Conservation (phyloP, 2,888 invertebrate genomes). For the Seira sanloemensis region DNA sequence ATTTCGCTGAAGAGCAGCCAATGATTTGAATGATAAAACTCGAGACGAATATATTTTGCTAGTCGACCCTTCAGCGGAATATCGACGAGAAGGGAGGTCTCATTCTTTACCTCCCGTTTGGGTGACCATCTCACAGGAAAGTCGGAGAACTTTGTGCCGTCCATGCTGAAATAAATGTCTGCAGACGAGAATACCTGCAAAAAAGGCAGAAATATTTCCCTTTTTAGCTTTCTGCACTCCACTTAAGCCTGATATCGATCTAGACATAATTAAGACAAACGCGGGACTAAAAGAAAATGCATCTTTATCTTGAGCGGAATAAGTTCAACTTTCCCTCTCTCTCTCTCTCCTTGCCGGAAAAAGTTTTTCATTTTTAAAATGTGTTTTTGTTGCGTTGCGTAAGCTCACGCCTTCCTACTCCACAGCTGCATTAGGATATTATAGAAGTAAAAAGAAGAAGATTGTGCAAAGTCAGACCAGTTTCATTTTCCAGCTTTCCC, state of each 20-base stretch:
- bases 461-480: conserved; percentile 1
- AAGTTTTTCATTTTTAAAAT: not conserved
- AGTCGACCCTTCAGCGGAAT: conserved; percentile 71
- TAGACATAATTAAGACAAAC: conserved; percentile 70
- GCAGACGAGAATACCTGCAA: conserved; percentile 77
- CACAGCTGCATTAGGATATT: no score
- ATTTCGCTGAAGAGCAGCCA: conserved; percentile 80
- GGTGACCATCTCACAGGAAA: conserved; percentile 75
- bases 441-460: conserved; percentile 21
- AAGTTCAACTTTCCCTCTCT: not conserved
- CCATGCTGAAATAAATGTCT: conserved; percentile 76
- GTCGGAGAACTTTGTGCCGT: conserved; percentile 77
- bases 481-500: not conserved
- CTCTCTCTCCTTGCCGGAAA: not conserved
- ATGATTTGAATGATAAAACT: conserved; percentile 74
- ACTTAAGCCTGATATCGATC: conserved; percentile 69
- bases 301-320: conserved; percentile 30
- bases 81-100: conserved; percentile 68
- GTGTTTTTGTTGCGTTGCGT: conserved; percentile 12
- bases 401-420: not conserved
- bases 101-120: conserved; percentile 72
- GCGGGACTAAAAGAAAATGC: conserved; percentile 42
- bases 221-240: conserved; percentile 48
- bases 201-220: not conserved
- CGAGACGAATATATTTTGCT: conserved; percentile 70